phyloP scores from a whole-genome alignment of 2,888 invertebrate species.

The Sinopyrophorus schimmeli region DNA sequence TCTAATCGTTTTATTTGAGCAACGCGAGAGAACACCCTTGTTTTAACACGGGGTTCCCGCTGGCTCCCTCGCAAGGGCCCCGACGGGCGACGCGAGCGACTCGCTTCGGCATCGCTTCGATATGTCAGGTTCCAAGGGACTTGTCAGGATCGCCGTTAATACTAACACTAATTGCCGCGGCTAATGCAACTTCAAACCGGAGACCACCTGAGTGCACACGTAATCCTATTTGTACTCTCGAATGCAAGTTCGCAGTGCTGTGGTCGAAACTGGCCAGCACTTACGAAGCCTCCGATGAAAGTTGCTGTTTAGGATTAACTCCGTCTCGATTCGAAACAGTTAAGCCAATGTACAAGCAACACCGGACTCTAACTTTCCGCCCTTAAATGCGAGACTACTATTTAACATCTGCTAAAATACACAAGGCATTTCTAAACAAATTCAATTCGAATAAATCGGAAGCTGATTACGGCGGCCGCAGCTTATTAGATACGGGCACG shows the following conservation, averaged over 20 bases:
- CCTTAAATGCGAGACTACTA: conserved; percentile 39
- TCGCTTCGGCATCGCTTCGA: no score
- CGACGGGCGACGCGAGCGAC: conserved; percentile 1
- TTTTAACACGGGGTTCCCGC: conserved; percentile 22
- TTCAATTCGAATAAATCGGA: conserved; percentile 9
- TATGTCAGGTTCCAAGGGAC: conserved; percentile 15
- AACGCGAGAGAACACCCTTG: conserved; percentile 31
- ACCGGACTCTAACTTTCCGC: conserved; percentile 34
- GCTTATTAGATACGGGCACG: no score
- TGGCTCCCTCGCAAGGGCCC: conserved; percentile 13
- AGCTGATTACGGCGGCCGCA: conserved; percentile 1
- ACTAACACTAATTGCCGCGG: conserved; percentile 34
- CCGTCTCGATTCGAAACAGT: conserved; percentile 43
- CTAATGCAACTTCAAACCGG: conserved; percentile 32
- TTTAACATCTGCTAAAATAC: conserved; percentile 43
- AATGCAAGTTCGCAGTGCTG: conserved; percentile 35
- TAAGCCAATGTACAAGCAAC: conserved; percentile 48
- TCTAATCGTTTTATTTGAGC: conserved; percentile 50
- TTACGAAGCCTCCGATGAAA: conserved; percentile 35
- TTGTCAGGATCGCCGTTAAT: conserved; percentile 28
- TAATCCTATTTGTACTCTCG: conserved; percentile 44
- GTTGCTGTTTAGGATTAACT: conserved; percentile 40
- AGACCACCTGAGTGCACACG: conserved; percentile 44
- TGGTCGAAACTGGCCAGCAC: conserved; percentile 34
- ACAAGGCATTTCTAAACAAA: conserved; percentile 36